These are phyloP conservation scores for Brachionichthys hirsutus DNA, from an alignment of 2,113 vertebrate species.

Conservation along the genomic window DNA sequence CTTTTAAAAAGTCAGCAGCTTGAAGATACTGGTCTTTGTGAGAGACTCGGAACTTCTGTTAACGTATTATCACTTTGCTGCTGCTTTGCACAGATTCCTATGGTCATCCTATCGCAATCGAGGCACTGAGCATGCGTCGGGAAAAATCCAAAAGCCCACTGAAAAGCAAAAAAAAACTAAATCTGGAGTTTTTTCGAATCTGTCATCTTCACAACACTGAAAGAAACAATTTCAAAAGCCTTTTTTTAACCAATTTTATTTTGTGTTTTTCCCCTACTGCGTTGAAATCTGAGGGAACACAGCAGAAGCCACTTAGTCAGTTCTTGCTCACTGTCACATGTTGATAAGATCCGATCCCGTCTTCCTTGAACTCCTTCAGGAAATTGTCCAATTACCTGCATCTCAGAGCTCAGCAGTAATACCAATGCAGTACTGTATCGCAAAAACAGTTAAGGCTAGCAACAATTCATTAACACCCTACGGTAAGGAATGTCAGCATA, in stretches of 20 bases:
- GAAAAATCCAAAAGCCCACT: slow-evolving; percentile 16
- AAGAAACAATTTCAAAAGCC: slow-evolving; percentile 33
- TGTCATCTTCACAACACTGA: slow-evolving; percentile 24
- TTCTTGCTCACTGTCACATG: too few species aligned
- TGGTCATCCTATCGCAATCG: slow-evolving; percentile 26
- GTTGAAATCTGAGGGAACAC: background rate
- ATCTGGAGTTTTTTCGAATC: slow-evolving; percentile 11
- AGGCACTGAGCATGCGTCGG: slow-evolving; percentile 42
- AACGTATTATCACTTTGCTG: slow-evolving; percentile 13
- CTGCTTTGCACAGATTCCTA: slow-evolving; percentile 7
- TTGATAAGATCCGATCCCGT: too few species aligned
- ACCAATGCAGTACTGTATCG: too few species aligned
- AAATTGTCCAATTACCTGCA: too few species aligned
- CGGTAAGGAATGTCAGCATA: too few species aligned
- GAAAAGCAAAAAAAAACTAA: slow-evolving; percentile 39
- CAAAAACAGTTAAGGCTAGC: too few species aligned
- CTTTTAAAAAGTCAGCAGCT: slow-evolving; percentile 1
- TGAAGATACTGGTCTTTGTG: background rate
- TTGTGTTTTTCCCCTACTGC: background rate
- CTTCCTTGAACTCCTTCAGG: too few species aligned
- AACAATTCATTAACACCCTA: too few species aligned
- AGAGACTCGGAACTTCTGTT: slow-evolving; percentile 8
- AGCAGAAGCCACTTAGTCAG: background rate
- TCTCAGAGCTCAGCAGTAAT: too few species aligned
- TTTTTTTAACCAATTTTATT: fast-evolving